Evolutionary conservation across 2,113 vertebrate species (phyloP).

Genomic region (Podocnemis expansa): DNA sequence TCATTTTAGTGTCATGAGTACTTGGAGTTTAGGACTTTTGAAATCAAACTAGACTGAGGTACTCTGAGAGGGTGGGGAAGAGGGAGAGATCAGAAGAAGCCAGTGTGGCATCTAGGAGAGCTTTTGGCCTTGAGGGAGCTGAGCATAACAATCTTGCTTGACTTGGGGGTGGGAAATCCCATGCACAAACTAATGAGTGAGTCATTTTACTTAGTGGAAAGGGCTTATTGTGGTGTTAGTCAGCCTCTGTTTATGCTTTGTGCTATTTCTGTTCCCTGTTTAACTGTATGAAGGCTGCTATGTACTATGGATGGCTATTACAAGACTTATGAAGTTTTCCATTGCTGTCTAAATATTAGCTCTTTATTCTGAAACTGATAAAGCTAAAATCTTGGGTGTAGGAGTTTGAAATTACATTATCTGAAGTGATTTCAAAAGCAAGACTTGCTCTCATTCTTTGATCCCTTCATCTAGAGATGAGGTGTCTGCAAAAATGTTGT

Average conservation of each 20-base stretch:
- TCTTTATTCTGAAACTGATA: not conserved
- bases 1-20: too few species aligned
- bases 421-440: not conserved
- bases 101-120: not conserved
- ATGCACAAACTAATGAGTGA: too few species aligned
- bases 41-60: too few species aligned
- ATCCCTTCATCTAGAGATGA: accelerated
- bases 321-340: not conserved
- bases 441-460: not conserved
- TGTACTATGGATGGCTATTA: not conserved
- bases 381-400: not conserved
- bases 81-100: not conserved
- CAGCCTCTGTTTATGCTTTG: not conserved
- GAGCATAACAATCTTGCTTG: not conserved
- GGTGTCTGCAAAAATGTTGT: not conserved
- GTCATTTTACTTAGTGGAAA: not conserved
- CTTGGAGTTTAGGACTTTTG: too few species aligned
- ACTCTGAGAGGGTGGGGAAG: too few species aligned
- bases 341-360: not conserved
- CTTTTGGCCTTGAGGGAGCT: not conserved
- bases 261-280: not conserved
- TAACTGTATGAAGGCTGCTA: not conserved
- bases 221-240: not conserved
- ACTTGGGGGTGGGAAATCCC: not conserved
- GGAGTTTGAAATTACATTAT: accelerated